A percentile compares a stretch with the other conserved stretches of the same genome.
Conservation (phyloP, 2,113 vertebrate species). For the Orthochromis malagaraziensis region DNA sequence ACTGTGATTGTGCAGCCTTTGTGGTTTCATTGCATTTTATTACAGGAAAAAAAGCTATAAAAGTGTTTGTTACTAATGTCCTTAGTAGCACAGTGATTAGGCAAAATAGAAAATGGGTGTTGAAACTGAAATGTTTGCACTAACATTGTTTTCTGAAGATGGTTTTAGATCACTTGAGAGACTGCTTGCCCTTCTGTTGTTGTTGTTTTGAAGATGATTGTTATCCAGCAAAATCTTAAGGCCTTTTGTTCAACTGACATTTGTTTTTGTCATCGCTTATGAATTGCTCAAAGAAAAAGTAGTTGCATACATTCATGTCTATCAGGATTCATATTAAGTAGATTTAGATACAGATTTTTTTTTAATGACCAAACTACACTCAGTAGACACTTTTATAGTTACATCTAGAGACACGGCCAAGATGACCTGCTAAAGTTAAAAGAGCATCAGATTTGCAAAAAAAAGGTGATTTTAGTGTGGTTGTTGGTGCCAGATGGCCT, state of each 20-base stretch:
- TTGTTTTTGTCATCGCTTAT: not conserved
- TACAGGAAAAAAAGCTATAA: not conserved
- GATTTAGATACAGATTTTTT: not conserved
- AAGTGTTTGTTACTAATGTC: not conserved
- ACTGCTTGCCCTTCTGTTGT: not conserved
- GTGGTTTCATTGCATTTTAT: not conserved
- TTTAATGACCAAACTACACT: not conserved
- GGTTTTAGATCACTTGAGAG: fast-evolving
- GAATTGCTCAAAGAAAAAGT: not conserved
- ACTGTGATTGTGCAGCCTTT: not conserved
- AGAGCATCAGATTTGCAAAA: not conserved
- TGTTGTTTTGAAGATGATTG: not conserved
- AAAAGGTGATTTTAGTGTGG: not conserved
- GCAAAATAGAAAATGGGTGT: not conserved
- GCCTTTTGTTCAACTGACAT: fast-evolving
- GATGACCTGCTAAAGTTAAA: not conserved
- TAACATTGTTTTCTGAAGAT: not conserved
- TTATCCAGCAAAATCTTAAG: not conserved
- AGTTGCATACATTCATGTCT: not conserved
- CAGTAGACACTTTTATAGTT: not conserved
- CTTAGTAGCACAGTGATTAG: not conserved
- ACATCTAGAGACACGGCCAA: fast-evolving
- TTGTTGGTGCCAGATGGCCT: not conserved
- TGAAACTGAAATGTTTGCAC: not conserved
- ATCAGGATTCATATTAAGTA: not conserved